A percentile compares a stretch with the other conserved stretches of the same genome.
phyloP scores from a whole-genome alignment of 2,888 invertebrate species.

The Litoditis marina region DNA sequence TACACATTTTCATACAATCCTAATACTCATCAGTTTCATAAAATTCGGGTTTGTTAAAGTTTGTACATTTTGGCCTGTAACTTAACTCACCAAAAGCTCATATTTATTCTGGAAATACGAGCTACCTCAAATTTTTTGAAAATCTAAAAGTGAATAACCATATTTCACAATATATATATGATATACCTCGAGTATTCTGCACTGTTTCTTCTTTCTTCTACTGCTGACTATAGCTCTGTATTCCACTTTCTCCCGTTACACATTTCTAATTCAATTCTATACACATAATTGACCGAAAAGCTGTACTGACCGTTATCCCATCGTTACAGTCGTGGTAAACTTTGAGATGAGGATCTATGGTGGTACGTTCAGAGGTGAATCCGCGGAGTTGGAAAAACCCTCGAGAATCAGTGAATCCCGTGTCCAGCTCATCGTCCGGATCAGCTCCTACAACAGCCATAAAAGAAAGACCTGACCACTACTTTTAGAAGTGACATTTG shows the following conservation, averaged over 20 bases:
- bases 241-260: not conserved
- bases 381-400: conserved; percentile 52
- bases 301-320: conserved; percentile 47
- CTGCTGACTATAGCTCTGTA: not conserved
- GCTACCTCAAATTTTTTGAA: no score
- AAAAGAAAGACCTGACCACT: no score
- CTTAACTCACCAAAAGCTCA: not conserved
- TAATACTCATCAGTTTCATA: no score
- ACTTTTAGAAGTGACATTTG: no score
- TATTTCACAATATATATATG: no score
- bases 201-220: not conserved
- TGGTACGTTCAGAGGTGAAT: conserved; percentile 55
- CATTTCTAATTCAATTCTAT: not conserved
- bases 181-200: no score
- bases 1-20: no score
- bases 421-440: conserved; percentile 57
- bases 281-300: not conserved
- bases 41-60: no score
- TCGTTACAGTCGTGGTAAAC: conserved; percentile 61
- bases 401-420: conserved; percentile 46
- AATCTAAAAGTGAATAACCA: no score
- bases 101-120: not conserved
- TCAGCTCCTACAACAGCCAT: conserved; percentile 53
- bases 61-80: not conserved
- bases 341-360: conserved; percentile 59